Evolutionary conservation across 2,113 vertebrate species (phyloP).

Genomic region (Platysteira castanea): DNA sequence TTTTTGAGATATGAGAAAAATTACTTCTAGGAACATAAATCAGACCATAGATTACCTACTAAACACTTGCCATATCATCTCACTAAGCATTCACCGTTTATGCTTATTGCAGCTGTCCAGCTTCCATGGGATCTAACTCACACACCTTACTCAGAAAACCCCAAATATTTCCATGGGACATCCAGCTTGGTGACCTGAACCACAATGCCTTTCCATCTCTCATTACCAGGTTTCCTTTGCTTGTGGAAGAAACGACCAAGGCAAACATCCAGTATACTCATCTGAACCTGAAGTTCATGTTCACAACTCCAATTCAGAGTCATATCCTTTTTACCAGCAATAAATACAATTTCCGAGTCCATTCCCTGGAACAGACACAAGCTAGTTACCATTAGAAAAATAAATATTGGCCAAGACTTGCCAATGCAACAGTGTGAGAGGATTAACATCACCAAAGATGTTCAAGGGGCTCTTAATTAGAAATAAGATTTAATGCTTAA

Average conservation of each 20-base stretch:
- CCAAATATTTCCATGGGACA: background rate
- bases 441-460: background rate
- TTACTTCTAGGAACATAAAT: background rate
- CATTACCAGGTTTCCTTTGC: background rate
- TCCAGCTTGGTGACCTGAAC: background rate
- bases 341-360: background rate
- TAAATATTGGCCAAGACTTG: background rate
- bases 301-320: background rate
- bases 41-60: background rate
- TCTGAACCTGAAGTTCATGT: background rate
- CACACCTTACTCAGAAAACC: background rate
- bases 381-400: background rate
- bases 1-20: background rate
- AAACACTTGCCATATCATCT: background rate
- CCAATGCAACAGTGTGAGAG: background rate
- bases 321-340: background rate
- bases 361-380: background rate
- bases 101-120: background rate
- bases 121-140: background rate
- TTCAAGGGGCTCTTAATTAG: background rate
- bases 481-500: slow-evolving; percentile 10
- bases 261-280: background rate
- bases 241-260: background rate
- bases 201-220: background rate
- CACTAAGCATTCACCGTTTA: background rate